Evolutionary conservation across 2,888 invertebrate genomes (phyloP), one percentile per base, ranked within the genome.

Genomic region (Sturmia bella): DNA sequence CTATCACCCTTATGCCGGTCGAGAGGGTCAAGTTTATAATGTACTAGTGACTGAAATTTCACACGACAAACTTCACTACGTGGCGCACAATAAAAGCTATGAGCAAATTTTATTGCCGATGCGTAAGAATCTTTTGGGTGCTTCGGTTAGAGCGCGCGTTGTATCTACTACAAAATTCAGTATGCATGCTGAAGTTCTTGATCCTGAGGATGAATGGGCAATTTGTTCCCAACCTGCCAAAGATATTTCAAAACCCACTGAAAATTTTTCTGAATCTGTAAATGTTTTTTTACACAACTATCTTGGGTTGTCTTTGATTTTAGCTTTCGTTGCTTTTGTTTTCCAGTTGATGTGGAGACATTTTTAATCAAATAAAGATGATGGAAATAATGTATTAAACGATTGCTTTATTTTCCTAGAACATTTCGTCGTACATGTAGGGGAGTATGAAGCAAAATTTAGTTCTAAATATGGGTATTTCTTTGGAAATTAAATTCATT

Each of bases 31-130:
- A 37, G 61, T 85, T 13, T 92, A 97, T 80, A 92, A 94, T 2
- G 96, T 99, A 0, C 92, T 99, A 0, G 97, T 99, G 0, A 99
- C 99, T 0, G 99, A 99, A 90, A 91, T 96, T 70, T 98, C 99
- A 0, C 96, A 97, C 89, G 99, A 99, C 89, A 95, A 95, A 85
- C 93, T 95, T 76, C 95, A 97, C 90, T 98, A 93, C 88, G 99
- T 99, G 9, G 98, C 95, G 0, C 99, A 99, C 91, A 99, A 99
- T 91, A 96, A 98, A 89, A 96, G 91, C 88, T 99, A 99, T 88
- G 98, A 99, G 88, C 99, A 98, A 92, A 95, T 98, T 0, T 89
- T 98, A 74, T 93, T 98, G 0, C 97, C 97, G 0, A 95, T 96
- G 92, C 92, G 93, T 6, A 92, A 95, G 0, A 93, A 93, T 85